phyloP scores from a whole-genome alignment of 1,140 invertebrate species.

The Tetraneura akinire region DNA sequence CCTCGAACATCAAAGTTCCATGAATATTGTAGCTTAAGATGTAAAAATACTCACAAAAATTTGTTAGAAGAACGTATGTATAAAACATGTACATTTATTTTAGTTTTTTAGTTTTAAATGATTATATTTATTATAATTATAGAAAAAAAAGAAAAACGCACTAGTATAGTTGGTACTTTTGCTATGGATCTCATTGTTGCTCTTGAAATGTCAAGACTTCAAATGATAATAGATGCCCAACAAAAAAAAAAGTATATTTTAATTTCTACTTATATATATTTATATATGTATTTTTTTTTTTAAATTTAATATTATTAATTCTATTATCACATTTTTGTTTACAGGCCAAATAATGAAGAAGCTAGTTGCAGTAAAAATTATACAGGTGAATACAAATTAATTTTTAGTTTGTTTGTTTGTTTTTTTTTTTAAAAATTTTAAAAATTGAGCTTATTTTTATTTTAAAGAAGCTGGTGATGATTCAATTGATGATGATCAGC shows the following conservation, averaged over 20 bases:
- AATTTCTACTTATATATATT: too few species aligned
- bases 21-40: constrained; percentile 48
- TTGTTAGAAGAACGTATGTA: constrained; percentile 40
- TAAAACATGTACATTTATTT: not conserved
- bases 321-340: not conserved
- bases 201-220: constrained; percentile 72
- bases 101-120: not conserved
- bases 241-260: constrained; percentile 54
- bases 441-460: not conserved
- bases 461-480: constrained; percentile 3
- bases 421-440: too few species aligned
- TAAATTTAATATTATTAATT: not conserved
- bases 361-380: constrained; percentile 38
- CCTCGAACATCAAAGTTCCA: constrained; percentile 53
- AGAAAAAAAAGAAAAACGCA: constrained; percentile 47
- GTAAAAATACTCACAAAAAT: constrained; percentile 44
- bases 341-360: constrained; percentile 30
- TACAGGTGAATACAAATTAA: constrained; percentile 22
- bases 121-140: not conserved
- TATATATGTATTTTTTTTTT: too few species aligned
- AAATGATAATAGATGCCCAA: constrained; percentile 67
- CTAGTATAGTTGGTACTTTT: constrained; percentile 46
- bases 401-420: not conserved
- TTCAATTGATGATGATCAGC: constrained; percentile 43
- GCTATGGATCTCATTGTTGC: constrained; percentile 69